phyloP scores from a whole-genome alignment of 2,113 vertebrate species.

The Philantomba maxwellii region DNA sequence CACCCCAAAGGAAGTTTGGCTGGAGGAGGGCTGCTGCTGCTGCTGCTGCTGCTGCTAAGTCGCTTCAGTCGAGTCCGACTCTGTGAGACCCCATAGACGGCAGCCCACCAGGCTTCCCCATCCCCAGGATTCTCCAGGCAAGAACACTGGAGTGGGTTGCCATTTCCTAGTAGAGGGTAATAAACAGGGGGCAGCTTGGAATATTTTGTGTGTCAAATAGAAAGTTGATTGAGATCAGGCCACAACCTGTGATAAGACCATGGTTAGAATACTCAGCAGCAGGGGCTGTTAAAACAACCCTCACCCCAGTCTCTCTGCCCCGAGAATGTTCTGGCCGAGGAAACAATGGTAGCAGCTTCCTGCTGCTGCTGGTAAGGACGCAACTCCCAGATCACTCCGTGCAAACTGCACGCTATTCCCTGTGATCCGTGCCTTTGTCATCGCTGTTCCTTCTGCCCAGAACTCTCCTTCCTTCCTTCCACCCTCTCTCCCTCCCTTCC shows the following conservation, averaged over 20 bases:
- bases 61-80: too few relatives aligned
- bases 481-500: neutral
- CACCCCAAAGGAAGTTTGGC: neutral
- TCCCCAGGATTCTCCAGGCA: too few relatives aligned
- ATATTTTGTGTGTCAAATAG: neutral
- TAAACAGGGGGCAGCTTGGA: neutral
- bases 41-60: too few relatives aligned
- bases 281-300: neutral
- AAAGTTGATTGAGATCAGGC: neutral
- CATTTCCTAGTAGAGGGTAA: neutral
- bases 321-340: neutral
- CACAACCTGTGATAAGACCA: neutral
- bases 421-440: neutral
- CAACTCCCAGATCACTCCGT: neutral
- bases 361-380: neutral
- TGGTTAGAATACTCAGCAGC: neutral
- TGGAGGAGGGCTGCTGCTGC: neutral
- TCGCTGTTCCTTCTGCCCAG: neutral
- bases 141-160: too few relatives aligned
- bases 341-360: neutral
- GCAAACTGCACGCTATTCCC: neutral
- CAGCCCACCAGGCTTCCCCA: too few relatives aligned
- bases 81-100: too few relatives aligned
- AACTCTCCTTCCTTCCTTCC: neutral
- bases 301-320: neutral